Evolutionary conservation across 2,888 invertebrate genomes (phyloP).

Genomic region (Caenorhabditis plicata): DNA sequence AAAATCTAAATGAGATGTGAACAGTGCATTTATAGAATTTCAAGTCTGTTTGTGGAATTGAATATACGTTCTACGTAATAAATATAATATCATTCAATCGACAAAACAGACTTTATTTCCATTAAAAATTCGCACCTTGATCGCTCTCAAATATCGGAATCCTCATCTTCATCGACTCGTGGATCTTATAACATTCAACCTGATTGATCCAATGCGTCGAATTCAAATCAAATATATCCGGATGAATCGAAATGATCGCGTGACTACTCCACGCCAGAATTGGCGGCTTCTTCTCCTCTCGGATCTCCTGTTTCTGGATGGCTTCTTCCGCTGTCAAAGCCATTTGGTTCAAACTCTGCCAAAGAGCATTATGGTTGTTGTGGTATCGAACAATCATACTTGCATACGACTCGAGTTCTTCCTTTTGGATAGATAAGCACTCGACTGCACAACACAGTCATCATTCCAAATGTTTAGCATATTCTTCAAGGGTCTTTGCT

Average conservation of each 20-base stretch:
- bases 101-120: too few relatives aligned
- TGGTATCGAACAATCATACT: background rate
- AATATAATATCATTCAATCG: too few relatives aligned
- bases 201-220: slow-evolving; percentile 5
- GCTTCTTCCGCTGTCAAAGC: background rate
- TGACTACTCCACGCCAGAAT: slow-evolving; percentile 20
- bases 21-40: too few relatives aligned
- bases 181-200: slow-evolving; percentile 5
- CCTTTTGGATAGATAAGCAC: too few relatives aligned
- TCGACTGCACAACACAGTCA: too few relatives aligned
- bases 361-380: background rate
- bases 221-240: slow-evolving; percentile 12
- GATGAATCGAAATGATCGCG: slow-evolving; percentile 12
- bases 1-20: too few relatives aligned
- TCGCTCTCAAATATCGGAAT: background rate
- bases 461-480: too few relatives aligned
- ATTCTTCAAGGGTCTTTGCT: too few relatives aligned
- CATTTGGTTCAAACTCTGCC: background rate
- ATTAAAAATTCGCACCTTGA: background rate
- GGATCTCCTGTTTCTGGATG: background rate
- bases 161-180: background rate
- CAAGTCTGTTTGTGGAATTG: too few relatives aligned
- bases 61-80: too few relatives aligned
- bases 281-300: slow-evolving; percentile 14
- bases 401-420: too few relatives aligned